These are phyloP conservation scores for Penaeus chinensis DNA, from an alignment of 1,140 invertebrate genomes.

Conservation along the genomic window DNA sequence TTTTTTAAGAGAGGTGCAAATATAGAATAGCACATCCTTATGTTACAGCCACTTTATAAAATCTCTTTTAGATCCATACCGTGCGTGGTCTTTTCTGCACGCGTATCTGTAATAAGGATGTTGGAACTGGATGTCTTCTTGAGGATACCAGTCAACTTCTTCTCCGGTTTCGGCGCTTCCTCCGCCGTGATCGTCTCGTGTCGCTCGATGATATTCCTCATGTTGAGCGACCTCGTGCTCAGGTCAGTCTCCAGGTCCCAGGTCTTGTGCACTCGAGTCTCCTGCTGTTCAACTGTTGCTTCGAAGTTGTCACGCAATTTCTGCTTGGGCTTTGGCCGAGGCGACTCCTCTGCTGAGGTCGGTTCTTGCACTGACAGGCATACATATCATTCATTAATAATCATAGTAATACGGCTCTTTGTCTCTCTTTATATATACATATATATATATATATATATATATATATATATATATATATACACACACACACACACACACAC, in stretches of 20 bases:
- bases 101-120: slow-evolving; percentile 20
- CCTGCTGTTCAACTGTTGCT: slow-evolving; percentile 24
- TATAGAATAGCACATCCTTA: too few species aligned
- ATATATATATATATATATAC: background rate
- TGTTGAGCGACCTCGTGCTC: slow-evolving; percentile 46
- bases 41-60: too few species aligned
- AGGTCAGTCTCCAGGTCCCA: slow-evolving; percentile 57
- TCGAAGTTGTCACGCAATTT: slow-evolving; percentile 54
- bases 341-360: slow-evolving; percentile 22
- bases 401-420: too few species aligned
- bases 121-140: slow-evolving; percentile 63
- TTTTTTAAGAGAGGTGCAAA: too few species aligned
- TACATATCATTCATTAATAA: background rate
- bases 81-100: too few species aligned
- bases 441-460: too few species aligned
- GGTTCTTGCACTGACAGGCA: slow-evolving; percentile 33
- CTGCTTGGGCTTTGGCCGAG: slow-evolving; percentile 42
- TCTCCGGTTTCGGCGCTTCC: slow-evolving; percentile 36
- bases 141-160: slow-evolving; percentile 62
- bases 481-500: too few species aligned
- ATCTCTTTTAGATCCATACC: too few species aligned
- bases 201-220: slow-evolving; percentile 56
- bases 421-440: too few species aligned
- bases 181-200: slow-evolving; percentile 53
- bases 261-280: slow-evolving; percentile 36